These are phyloP conservation scores for Venustoraphidia nigricollis DNA, from an alignment of 2,888 invertebrate genomes.

Conservation along the genomic window DNA sequence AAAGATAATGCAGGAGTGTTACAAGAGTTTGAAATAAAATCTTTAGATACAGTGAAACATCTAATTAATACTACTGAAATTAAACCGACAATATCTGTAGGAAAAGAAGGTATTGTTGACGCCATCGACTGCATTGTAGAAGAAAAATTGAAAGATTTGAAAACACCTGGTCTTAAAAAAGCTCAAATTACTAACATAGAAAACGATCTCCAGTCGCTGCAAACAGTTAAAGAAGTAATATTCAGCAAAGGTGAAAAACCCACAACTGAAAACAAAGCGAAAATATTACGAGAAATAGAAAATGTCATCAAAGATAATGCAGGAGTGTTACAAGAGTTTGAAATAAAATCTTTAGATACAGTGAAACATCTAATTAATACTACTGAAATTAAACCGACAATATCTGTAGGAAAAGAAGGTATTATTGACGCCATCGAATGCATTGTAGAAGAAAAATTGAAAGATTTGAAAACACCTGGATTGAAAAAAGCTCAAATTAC, in stretches of 20 bases:
- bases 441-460: slow-evolving; percentile 9
- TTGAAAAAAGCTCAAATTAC: slow-evolving; percentile 6
- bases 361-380: slow-evolving; percentile 10
- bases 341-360: too few relatives aligned
- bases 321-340: too few relatives aligned
- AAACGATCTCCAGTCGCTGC: slow-evolving; percentile 1
- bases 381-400: slow-evolving; percentile 10
- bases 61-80: slow-evolving; percentile 13
- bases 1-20: too few relatives aligned
- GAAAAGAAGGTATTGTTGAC: slow-evolving; percentile 2
- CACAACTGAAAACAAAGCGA: too few relatives aligned
- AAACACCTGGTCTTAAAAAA: slow-evolving; percentile 4
- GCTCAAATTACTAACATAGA: slow-evolving; percentile 3
- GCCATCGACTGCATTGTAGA: slow-evolving; percentile 9
- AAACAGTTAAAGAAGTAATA: slow-evolving; percentile 3
- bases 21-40: too few relatives aligned
- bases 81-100: slow-evolving; percentile 8
- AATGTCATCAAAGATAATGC: too few relatives aligned
- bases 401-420: slow-evolving; percentile 6
- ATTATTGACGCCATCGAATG: slow-evolving; percentile 5
- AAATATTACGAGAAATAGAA: too few relatives aligned
- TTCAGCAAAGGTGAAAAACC: too few relatives aligned
- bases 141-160: slow-evolving; percentile 5
- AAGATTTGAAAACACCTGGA: slow-evolving; percentile 1
- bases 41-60: too few relatives aligned